These are phyloP conservation scores for Coleophora flavipennella DNA, from an alignment of 2,888 invertebrate genomes.

Conservation along the genomic window DNA sequence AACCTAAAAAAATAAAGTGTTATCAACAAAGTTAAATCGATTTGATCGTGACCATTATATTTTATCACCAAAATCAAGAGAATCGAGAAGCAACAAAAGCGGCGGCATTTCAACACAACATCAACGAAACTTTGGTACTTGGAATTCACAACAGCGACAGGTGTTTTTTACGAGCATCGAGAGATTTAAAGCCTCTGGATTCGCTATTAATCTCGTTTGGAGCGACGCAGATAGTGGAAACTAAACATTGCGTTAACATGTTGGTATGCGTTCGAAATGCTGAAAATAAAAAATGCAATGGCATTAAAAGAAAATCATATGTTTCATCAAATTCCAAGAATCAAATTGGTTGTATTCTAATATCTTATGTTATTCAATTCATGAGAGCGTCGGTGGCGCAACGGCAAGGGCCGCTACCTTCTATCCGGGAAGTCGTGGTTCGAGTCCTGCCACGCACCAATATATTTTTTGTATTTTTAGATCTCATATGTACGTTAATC, in stretches of 20 bases:
- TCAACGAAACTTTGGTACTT: conserved; percentile 50
- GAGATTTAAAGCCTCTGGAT: conserved; percentile 62
- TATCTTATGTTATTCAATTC: too few relatives aligned
- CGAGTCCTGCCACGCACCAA: too few relatives aligned
- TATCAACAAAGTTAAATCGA: too few relatives aligned
- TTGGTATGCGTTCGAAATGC: conserved; percentile 20
- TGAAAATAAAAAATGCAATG: too few relatives aligned
- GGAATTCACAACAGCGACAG: conserved; percentile 56
- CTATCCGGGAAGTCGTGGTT: too few relatives aligned
- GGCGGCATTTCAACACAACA: neutral
- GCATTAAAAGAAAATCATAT: too few relatives aligned
- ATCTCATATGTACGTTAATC: too few relatives aligned
- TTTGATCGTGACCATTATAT: conserved; percentile 2
- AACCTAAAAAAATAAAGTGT: conserved; percentile 9
- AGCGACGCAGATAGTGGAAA: conserved; percentile 52
- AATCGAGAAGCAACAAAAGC: conserved; percentile 17
- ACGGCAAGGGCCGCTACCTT: too few relatives aligned
- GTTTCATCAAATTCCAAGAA: too few relatives aligned
- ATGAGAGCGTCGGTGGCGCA: too few relatives aligned
- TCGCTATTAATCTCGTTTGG: conserved; percentile 63
- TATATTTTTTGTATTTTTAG: too few relatives aligned
- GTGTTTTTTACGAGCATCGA: conserved; percentile 63
- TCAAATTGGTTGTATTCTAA: too few relatives aligned
- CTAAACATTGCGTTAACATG: conserved; percentile 45
- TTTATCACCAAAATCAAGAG: conserved; percentile 27